Base-by-base conservation (phyloP, 2,797 vertebrate genomes). In the Platalea minor region DNA sequence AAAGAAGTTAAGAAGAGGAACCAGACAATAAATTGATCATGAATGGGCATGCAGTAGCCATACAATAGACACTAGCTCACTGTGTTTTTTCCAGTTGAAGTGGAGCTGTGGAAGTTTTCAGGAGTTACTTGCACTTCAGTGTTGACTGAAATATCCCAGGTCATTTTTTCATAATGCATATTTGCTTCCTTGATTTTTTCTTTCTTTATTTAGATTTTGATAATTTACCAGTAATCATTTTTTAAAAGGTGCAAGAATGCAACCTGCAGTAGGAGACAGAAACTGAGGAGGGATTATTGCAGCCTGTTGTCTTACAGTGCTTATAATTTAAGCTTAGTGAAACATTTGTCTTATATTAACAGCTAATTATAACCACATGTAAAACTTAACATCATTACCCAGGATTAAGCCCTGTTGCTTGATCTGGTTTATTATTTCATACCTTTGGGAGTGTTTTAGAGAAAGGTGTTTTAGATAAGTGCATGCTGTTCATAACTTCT, bases 21-120 rank as follows among this genome's bases (percentile, higher is more conserved):
- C 10, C 4, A 17, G 50, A 9, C 14, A 53, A 37, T 21, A 31
- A 43, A 31, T 28, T 0, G 3, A 0, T 53, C 2, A 0, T 45
- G n/a, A 57, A 25, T 50, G 25, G 46, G 10, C 29, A 8, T n/a
- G 13, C 6, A n/a, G 28, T 11, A 31, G 53, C 11, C 9, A 15
- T 15, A 4, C 29, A 26, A 17, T 20, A 64, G 23, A 31, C 33
- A 21, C 8, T 7, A 12, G 23, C 35, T 65, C 16, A 9, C 10
- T 14, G 57, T 5, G 5, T 1, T 25, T 70, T 35, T 64, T n/a
- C 33, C 11, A 48, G 4, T 1, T 69, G 53, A 68, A 73, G 46
- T 7, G 4, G 20, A 57, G 20, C 51, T 82, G n/a, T 41, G 53
- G 50, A 64, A 63, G 45, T 67, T 17, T 85, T n/a, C 4, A 23